Conservation (phyloP, 92 coral and sea anemone genomes). For the Bergia sp. region DNA sequence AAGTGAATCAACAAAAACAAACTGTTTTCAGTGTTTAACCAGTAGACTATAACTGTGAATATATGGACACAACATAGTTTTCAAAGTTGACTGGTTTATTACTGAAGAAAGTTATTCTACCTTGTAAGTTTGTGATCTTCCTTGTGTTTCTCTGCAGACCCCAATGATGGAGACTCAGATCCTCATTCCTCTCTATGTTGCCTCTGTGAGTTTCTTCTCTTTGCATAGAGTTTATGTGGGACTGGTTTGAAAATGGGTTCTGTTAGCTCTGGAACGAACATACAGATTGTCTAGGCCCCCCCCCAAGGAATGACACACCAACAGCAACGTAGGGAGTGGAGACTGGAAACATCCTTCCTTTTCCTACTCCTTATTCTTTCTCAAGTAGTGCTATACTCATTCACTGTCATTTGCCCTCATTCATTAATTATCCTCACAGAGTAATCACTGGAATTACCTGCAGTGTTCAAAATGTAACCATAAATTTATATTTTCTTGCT, state of each 20-base stretch:
- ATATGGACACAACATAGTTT: too few relatives aligned
- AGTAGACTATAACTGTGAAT: too few relatives aligned
- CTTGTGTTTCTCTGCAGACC: conserved; percentile 29
- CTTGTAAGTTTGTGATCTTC: background rate
- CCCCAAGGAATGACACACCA: too few relatives aligned
- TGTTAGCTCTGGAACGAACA: background rate
- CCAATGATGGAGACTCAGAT: conserved; percentile 22
- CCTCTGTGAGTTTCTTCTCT: conserved; percentile 37
- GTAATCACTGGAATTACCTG: background rate
- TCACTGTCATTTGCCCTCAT: background rate
- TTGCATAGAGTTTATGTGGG: background rate
- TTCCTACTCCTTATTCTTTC: background rate
- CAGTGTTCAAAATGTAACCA: background rate
- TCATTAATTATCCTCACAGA: background rate
- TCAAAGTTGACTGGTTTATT: too few relatives aligned
- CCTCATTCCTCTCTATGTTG: conserved; percentile 37
- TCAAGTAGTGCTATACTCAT: background rate
- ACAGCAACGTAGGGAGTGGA: too few relatives aligned
- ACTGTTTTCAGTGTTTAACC: too few relatives aligned
- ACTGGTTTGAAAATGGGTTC: background rate
- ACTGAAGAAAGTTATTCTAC: too few relatives aligned
- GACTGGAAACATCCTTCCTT: too few relatives aligned
- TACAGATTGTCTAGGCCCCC: background rate
- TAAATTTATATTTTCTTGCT: background rate
- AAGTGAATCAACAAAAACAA: too few relatives aligned